Conservation (phyloP, 2,797 vertebrate genomes). For the Typhlichthys subterraneus region DNA sequence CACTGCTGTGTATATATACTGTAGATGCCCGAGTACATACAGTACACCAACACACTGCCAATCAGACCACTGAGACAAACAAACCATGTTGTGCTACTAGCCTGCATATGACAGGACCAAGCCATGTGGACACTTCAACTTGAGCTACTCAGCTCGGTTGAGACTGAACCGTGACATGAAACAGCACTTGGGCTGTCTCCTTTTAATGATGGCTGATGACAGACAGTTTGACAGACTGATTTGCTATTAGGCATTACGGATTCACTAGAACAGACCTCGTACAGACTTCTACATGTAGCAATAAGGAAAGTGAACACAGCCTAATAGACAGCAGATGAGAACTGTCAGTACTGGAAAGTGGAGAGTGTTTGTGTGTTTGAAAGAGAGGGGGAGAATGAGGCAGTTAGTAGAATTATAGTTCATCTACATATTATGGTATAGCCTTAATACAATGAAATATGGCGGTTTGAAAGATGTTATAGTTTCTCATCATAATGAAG, state of each 20-base stretch:
- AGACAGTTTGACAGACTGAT: not conserved
- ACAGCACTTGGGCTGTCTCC: constrained; percentile 14
- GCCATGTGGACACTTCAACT: not conserved
- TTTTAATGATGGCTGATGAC: constrained; percentile 1
- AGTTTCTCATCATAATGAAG: not conserved
- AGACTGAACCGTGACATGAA: constrained; percentile 2
- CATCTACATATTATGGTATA: not conserved
- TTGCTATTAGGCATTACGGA: constrained; percentile 37
- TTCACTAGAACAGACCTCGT: constrained; percentile 31
- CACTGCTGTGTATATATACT: not conserved
- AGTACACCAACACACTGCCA: not conserved
- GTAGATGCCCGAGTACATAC: not conserved
- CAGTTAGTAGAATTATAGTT: constrained; percentile 9
- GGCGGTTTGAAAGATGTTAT: constrained; percentile 9
- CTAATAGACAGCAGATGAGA: constrained; percentile 45
- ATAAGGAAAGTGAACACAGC: constrained; percentile 41
- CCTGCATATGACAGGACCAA: constrained; percentile 3
- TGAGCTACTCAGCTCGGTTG: not conserved
- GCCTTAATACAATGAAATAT: not conserved
- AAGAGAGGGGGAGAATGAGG: too few species aligned
- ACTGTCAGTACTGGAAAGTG: constrained; percentile 10
- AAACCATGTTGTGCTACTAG: not conserved
- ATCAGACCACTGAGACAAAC: not conserved
- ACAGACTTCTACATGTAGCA: constrained; percentile 33
- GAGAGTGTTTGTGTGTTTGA: not conserved